Evolutionary conservation across 2,797 vertebrate species (phyloP).

Genomic region (Diglossa cyanea): DNA sequence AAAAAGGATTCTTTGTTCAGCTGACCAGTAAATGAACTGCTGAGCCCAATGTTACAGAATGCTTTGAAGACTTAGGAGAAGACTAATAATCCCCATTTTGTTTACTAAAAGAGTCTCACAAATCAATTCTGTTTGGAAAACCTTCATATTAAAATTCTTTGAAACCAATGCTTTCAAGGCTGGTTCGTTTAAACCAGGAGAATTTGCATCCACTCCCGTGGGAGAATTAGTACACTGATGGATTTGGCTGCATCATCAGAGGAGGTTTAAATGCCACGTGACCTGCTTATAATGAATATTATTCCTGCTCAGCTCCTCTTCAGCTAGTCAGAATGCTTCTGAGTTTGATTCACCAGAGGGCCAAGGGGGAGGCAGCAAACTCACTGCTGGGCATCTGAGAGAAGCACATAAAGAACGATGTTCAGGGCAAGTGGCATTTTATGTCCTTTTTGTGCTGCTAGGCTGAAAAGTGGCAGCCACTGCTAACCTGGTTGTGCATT

Average conservation of each 20-base stretch:
- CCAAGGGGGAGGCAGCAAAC: not conserved
- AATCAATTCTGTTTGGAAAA: not conserved
- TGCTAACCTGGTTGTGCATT: not conserved
- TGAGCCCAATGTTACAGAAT: not conserved
- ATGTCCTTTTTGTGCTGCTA: not conserved
- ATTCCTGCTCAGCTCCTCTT: not conserved
- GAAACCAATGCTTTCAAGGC: not conserved
- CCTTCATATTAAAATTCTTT: not conserved
- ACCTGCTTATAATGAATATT: not conserved
- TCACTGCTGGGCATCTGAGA: not conserved
- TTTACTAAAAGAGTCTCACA: not conserved
- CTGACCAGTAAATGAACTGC: not conserved
- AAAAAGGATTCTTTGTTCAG: not conserved
- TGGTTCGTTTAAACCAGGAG: not conserved
- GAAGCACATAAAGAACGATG: not conserved
- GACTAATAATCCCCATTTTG: not conserved
- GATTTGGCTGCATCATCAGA: not conserved
- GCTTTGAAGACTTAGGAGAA: not conserved
- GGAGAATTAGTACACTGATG: not conserved
- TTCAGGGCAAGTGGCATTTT: not conserved
- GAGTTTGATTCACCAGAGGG: not conserved
- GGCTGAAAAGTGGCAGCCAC: not conserved
- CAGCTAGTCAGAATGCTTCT: not conserved
- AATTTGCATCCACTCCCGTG: not conserved
- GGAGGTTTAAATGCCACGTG: not conserved